Evolutionary conservation across 2,113 vertebrate species (phyloP).

Genomic region (Thamnophis sirtalis): DNA sequence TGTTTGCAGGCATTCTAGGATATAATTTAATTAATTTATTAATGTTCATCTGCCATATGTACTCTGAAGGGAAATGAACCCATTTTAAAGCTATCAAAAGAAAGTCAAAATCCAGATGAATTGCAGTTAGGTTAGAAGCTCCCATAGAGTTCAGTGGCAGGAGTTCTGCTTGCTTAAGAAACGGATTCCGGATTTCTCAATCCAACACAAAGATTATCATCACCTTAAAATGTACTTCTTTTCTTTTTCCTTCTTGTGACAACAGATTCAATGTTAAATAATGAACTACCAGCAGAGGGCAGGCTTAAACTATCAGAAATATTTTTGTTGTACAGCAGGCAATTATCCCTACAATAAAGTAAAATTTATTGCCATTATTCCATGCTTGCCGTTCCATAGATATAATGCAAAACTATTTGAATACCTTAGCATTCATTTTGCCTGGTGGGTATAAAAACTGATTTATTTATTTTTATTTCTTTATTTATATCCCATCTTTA

Average conservation of each 20-base stretch:
- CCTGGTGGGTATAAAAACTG: neutral
- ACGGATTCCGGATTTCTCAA: neutral
- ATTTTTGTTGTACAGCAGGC: neutral
- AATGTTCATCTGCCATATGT: neutral
- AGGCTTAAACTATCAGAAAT: neutral
- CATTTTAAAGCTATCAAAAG: neutral
- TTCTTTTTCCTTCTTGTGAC: neutral
- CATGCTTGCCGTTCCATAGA: neutral
- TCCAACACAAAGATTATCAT: neutral
- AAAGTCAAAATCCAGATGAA: neutral
- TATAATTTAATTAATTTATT: neutral
- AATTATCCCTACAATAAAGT: neutral
- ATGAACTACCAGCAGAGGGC: conserved; percentile 35
- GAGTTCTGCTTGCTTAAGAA: neutral
- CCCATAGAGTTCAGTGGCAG: neutral
- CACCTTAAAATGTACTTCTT: neutral
- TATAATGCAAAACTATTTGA: neutral
- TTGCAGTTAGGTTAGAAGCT: neutral
- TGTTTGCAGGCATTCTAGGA: neutral
- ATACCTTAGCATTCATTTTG: neutral
- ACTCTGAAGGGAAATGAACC: neutral
- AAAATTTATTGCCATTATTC: neutral
- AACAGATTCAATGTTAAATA: neutral
- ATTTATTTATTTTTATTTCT: neutral
- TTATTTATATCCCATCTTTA: neutral